Percentiles rank a stretch among this genome's conserved stretches.
Conservation (phyloP, 2,113 vertebrate genomes). For the Fulica atra region DNA sequence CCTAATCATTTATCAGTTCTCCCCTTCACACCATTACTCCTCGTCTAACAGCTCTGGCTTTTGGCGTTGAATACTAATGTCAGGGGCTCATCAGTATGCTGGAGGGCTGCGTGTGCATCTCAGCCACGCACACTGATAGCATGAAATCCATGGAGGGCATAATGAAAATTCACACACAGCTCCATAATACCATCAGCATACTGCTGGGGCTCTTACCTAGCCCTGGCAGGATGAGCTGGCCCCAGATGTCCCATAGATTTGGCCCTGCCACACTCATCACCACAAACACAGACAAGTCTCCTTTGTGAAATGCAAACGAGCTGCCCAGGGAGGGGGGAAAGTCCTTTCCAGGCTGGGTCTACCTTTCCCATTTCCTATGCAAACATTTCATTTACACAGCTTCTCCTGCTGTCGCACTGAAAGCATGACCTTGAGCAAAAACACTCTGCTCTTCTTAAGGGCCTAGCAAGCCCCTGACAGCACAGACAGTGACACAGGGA, state of each 20-base stretch:
- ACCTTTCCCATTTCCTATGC: slow-evolving; percentile 29
- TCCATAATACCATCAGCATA: slow-evolving; percentile 10
- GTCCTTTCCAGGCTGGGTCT: neutral
- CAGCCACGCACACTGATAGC: slow-evolving; percentile 3
- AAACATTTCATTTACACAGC: slow-evolving; percentile 10
- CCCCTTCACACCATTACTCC: slow-evolving; percentile 57
- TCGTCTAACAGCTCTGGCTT: slow-evolving; percentile 48
- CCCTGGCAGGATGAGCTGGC: neutral
- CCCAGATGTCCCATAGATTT: slow-evolving; percentile 10
- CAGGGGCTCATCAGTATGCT: slow-evolving; percentile 52
- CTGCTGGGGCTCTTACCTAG: neutral
- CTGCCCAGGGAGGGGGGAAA: neutral
- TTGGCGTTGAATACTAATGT: slow-evolving; percentile 59
- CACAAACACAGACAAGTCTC: neutral
- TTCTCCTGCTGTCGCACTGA: neutral
- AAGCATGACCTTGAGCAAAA: slow-evolving; percentile 31
- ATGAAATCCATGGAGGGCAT: slow-evolving; percentile 22
- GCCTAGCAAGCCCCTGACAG: neutral
- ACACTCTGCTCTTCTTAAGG: neutral
- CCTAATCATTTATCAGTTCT: slow-evolving; percentile 69
- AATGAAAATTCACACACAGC: slow-evolving; percentile 27
- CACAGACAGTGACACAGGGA: neutral
- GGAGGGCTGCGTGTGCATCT: neutral
- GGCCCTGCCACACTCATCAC: neutral
- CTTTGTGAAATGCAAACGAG: neutral